Percentiles rank a stretch among this genome's conserved stretches.
phyloP scores from a whole-genome alignment of 53 echinoderm and acorn worm species.

The Holothuria leucospilota region DNA sequence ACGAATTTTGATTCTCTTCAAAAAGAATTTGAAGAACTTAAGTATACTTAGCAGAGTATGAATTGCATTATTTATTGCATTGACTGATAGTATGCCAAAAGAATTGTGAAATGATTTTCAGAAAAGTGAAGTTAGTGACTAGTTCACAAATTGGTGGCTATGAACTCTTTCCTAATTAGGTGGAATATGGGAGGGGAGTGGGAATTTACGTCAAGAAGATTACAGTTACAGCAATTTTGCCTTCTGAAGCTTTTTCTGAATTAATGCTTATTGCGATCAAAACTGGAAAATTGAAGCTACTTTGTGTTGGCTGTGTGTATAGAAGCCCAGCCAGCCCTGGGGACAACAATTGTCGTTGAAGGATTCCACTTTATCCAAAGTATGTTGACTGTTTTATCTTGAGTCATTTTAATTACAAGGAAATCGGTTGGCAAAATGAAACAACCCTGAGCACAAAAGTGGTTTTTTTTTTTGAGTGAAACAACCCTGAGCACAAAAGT shows the following conservation, averaged over 20 bases:
- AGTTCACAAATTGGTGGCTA: slow-evolving; percentile 18
- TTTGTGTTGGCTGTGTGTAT: slow-evolving; percentile 25
- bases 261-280: neutral
- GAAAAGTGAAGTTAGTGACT: no score
- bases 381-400: slow-evolving; percentile 8
- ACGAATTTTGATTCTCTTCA: slow-evolving; percentile 32
- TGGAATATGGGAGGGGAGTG: neutral
- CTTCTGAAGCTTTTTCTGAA: neutral
- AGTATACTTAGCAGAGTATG: slow-evolving; percentile 23
- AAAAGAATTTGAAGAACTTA: slow-evolving; percentile 4
- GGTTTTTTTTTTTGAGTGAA: no score
- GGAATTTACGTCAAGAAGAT: slow-evolving; percentile 1
- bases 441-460: neutral
- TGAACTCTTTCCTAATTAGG: neutral
- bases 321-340: slow-evolving; percentile 14
- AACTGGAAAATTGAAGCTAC: neutral
- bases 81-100: slow-evolving; percentile 26
- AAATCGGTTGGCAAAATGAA: slow-evolving; percentile 4
- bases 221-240: neutral
- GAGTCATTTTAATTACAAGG: slow-evolving; percentile 26
- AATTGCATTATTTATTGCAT: slow-evolving; percentile 4
- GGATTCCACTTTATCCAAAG: neutral
- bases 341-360: slow-evolving; percentile 37
- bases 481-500: neutral
- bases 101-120: neutral